These are phyloP conservation scores for Spheniscus mendiculus DNA, from an alignment of 2,113 vertebrate genomes.

Conservation along the genomic window DNA sequence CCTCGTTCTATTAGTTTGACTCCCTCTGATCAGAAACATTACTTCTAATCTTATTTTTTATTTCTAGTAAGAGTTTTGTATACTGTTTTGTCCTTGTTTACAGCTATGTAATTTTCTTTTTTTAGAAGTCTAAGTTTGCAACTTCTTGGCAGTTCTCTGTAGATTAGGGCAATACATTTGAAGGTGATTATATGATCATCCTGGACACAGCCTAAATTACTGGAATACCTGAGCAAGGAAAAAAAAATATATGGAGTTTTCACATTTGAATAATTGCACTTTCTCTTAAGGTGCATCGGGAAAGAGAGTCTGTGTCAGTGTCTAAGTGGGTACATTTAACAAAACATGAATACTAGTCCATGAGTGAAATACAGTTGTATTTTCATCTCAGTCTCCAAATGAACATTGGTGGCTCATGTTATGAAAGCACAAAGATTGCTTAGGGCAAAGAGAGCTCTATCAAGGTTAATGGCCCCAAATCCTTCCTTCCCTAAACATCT, in stretches of 20 bases:
- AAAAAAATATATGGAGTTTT: background rate
- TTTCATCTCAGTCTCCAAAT: background rate
- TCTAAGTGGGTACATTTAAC: background rate
- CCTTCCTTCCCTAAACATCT: background rate
- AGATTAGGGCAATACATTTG: background rate
- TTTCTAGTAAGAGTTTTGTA: background rate
- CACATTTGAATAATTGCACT: background rate
- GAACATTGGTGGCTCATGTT: background rate
- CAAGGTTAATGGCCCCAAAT: slow-evolving; percentile 6
- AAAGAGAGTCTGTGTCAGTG: background rate
- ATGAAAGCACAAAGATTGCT: background rate
- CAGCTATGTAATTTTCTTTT: background rate
- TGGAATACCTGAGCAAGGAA: background rate
- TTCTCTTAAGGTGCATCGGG: background rate
- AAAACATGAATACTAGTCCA: background rate
- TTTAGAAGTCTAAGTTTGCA: background rate
- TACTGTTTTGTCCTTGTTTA: background rate
- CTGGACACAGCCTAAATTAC: background rate
- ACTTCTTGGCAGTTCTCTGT: background rate
- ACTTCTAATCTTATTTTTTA: background rate
- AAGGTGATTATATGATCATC: background rate
- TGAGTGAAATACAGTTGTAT: background rate
- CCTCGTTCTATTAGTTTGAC: background rate
- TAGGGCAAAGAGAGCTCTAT: background rate
- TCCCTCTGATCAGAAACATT: background rate